These are phyloP conservation scores for Anarsia innoxiella DNA, from an alignment of 2,888 invertebrate genomes.

Conservation along the genomic window DNA sequence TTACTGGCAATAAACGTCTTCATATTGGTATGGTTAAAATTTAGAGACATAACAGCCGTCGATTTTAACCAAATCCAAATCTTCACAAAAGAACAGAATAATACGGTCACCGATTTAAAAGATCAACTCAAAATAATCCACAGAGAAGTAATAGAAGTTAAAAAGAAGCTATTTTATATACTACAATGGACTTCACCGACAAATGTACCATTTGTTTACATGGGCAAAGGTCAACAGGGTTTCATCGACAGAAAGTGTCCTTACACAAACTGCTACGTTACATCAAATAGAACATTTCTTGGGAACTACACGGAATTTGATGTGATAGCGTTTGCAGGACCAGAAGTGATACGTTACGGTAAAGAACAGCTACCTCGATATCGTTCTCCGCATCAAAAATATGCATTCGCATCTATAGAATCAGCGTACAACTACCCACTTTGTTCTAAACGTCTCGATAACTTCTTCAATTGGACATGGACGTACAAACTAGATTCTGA, in stretches of 20 bases:
- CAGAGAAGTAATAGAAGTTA: no score
- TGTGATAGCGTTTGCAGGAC: slow-evolving; percentile 25
- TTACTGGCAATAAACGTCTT: no score
- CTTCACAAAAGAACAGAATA: no score
- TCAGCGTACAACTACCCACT: slow-evolving; percentile 21
- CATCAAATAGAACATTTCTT: slow-evolving; percentile 23
- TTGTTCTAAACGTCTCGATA: slow-evolving; percentile 33
- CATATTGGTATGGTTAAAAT: no score
- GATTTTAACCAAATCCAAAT: no score
- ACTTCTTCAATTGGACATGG: slow-evolving; percentile 61
- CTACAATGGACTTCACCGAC: slow-evolving; percentile 31
- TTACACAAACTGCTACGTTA: slow-evolving; percentile 32
- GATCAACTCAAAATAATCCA: no score
- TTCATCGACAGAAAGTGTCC: slow-evolving; percentile 31
- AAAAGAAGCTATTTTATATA: no score
- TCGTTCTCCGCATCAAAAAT: background rate
- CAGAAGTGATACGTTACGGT: slow-evolving; percentile 23
- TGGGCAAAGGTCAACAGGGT: slow-evolving; percentile 25
- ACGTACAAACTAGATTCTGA: slow-evolving; percentile 50
- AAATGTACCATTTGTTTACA: slow-evolving; percentile 27
- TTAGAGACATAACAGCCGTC: no score
- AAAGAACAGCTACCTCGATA: no score
- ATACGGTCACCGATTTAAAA: no score
- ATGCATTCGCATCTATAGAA: background rate
- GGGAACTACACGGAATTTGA: slow-evolving; percentile 28